These are phyloP conservation scores for Eupithecia pulchellata DNA, from an alignment of 2,888 invertebrate genomes.

Conservation along the genomic window DNA sequence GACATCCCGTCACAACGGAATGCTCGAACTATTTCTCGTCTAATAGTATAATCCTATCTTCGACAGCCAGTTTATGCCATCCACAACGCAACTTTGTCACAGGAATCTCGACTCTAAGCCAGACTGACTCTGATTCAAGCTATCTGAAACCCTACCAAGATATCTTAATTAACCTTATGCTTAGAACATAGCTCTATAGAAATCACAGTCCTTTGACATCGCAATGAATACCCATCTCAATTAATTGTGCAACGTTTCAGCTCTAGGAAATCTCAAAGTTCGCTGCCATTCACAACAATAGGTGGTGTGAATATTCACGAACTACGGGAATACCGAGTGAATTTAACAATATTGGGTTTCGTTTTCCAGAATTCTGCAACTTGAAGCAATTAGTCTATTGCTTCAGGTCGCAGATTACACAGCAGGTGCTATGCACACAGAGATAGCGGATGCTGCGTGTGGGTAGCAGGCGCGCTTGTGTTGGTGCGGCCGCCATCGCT, in stretches of 20 bases:
- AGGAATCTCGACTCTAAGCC: neutral
- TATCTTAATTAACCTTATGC: neutral
- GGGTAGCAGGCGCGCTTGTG: neutral
- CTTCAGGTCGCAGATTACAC: neutral
- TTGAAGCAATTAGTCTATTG: no score
- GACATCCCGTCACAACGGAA: neutral
- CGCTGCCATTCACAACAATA: no score
- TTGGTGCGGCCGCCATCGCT: constrained; percentile 1
- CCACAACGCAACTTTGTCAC: no score
- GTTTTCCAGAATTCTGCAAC: constrained; percentile 9
- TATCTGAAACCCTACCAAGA: neutral
- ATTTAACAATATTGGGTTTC: constrained; percentile 3
- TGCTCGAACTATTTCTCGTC: neutral
- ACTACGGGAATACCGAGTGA: neutral
- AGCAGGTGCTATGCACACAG: neutral
- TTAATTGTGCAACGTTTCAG: neutral
- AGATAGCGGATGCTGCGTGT: neutral
- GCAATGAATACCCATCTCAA: constrained; percentile 1
- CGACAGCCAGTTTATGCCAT: neutral
- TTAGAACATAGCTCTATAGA: neutral
- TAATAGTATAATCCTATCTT: neutral
- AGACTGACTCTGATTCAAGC: neutral
- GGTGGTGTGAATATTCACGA: neutral
- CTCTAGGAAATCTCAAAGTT: neutral
- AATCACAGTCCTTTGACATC: neutral